Base-by-base conservation (phyloP, 2,797 vertebrate species). In the Crypturellus tataupa region DNA sequence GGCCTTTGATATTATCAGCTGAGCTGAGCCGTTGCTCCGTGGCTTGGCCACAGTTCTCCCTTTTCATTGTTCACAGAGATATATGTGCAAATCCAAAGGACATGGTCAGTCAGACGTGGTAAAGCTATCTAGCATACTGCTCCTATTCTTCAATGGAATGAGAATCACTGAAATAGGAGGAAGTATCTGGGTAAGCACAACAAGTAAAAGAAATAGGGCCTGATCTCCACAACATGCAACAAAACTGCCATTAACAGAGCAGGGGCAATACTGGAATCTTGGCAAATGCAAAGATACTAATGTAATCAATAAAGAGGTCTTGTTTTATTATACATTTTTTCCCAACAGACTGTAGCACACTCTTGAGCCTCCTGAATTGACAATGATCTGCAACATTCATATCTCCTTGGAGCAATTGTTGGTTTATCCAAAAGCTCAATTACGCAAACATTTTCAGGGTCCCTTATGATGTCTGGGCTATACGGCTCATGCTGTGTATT, bases 1-100 rank as follows among this genome's bases (percentile, higher is more conserved):
- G 31, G 94, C 62, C 86, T 42, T 75, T 69, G 87, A 89, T 85
- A 47, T 37, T 93, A 92, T 87, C 87, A 78, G 62, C 39, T 49
- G 67, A 73, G 89, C 55, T 0, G 0, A 90, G 78, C 72, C 62
- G 33, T 14, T 83, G 92, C 63, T 90, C 59, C 65, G 49, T 31
- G 42, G 71, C 51, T 95, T 76, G 42, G 71, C 62, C 65, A 62
- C 69, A 0, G 1, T 47, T 69, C 80, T 53, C 35, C 39, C 42
- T 59, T 70, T 76, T 80, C 51, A 44, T 35, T 3, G 3, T 49
- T 85, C n/a, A 39, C 76, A 13, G 47, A 94, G 72, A 93, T 63
- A 20, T 33, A 87, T 1, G 2, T 8, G 3, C 35, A 82, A 40
- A 72, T 47, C 64, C 85, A 76, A 86, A 78, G 60, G 73, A 89